phyloP scores from a whole-genome alignment of 1,140 invertebrate species.

The Stratiolaelaps scimitus region DNA sequence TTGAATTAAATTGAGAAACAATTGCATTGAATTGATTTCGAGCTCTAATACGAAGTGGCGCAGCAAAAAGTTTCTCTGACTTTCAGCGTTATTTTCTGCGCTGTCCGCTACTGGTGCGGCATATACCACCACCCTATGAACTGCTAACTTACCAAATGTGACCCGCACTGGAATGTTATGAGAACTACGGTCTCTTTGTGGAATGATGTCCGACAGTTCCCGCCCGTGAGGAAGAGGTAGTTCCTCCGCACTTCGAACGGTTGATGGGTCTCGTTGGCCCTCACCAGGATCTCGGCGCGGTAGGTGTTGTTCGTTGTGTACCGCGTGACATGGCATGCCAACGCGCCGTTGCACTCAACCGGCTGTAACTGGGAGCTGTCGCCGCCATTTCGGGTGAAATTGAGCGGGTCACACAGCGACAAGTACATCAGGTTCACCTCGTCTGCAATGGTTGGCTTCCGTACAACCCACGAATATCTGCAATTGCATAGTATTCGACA shows the following conservation, averaged over 20 bases:
- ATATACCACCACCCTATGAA: too few relatives aligned
- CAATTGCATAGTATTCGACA: too few relatives aligned
- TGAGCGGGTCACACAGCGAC: slow-evolving; percentile 5
- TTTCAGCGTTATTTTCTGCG: too few relatives aligned
- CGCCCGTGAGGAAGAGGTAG: slow-evolving; percentile 11
- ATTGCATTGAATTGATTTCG: too few relatives aligned
- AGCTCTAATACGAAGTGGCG: too few relatives aligned
- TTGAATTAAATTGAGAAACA: too few relatives aligned
- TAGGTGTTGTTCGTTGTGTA: too few relatives aligned
- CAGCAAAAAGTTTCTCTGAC: too few relatives aligned
- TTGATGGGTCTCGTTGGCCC: too few relatives aligned
- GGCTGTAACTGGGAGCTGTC: neutral
- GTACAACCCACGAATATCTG: slow-evolving; percentile 5
- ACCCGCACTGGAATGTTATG: slow-evolving; percentile 10
- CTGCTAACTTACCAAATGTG: neutral
- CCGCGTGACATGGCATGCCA: neutral
- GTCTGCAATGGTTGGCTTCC: neutral
- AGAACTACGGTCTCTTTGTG: neutral
- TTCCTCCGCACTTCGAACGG: neutral
- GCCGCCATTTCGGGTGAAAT: neutral
- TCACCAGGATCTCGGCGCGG: too few relatives aligned
- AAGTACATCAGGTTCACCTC: neutral
- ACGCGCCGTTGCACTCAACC: slow-evolving; percentile 1
- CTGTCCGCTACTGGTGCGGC: neutral
- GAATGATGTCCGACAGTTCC: neutral